Evolutionary conservation across 2,113 vertebrate genomes (phyloP).

Genomic region (Callipepla squamata): DNA sequence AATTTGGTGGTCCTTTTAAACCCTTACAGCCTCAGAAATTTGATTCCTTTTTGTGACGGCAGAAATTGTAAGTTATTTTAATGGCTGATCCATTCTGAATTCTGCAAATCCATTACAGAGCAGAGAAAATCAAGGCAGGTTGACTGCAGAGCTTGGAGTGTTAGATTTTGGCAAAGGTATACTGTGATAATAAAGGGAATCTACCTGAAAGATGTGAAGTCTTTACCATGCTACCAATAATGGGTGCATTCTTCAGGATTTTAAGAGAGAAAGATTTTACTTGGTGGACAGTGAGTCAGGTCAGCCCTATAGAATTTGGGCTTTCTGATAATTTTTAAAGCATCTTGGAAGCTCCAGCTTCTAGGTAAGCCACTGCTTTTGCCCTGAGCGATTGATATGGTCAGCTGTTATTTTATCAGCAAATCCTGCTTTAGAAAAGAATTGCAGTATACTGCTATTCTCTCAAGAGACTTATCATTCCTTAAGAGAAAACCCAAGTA

Average conservation of each 20-base stretch:
- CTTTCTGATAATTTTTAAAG: background rate
- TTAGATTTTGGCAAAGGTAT: background rate
- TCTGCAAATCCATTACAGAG: background rate
- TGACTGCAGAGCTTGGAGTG: background rate
- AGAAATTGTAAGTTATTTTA: background rate
- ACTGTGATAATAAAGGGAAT: background rate
- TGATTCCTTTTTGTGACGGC: background rate
- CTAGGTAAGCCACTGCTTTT: background rate
- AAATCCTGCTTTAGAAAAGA: background rate
- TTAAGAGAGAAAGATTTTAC: background rate
- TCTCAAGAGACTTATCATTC: background rate
- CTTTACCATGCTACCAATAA: background rate
- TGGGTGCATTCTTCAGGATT: background rate
- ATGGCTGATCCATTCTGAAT: background rate
- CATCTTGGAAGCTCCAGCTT: background rate
- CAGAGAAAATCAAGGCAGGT: background rate
- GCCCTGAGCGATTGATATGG: background rate
- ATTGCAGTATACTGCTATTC: background rate
- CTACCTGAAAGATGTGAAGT: background rate
- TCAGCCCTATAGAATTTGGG: background rate
- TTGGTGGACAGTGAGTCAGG: background rate
- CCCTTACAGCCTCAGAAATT: background rate
- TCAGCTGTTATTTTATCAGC: background rate
- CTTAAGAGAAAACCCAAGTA: background rate
- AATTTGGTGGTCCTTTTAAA: background rate